Conservation (phyloP, 1,140 invertebrate species). For the Acyrthosiphon pisum region DNA sequence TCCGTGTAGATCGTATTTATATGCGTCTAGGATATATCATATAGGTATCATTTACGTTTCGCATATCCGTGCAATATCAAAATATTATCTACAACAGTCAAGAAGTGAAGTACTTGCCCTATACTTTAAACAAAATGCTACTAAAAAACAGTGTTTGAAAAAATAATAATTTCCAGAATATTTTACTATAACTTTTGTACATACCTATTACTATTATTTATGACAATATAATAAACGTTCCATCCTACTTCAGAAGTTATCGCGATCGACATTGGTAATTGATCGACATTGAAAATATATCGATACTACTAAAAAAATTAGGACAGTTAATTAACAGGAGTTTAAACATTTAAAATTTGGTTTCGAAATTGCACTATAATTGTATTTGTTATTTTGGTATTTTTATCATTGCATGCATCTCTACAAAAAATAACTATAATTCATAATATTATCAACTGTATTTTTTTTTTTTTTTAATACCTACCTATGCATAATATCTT, state of each 20-base stretch:
- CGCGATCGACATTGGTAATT: neutral
- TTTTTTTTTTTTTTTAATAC: too few species aligned
- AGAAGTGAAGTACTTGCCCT: neutral
- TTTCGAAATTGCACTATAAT: too few species aligned
- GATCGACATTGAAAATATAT: neutral
- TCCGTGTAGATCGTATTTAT: neutral
- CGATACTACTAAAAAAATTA: neutral
- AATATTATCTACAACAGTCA: neutral
- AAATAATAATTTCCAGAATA: neutral
- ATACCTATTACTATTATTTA: too few species aligned
- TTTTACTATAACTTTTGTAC: neutral
- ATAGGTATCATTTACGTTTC: neutral
- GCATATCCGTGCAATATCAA: neutral
- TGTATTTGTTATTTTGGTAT: too few species aligned
- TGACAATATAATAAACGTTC: too few species aligned
- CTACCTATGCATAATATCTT: too few species aligned
- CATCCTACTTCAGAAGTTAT: neutral
- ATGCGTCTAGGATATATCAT: neutral
- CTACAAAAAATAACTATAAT: too few species aligned
- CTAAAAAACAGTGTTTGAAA: neutral
- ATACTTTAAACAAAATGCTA: neutral
- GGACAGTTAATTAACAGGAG: neutral
- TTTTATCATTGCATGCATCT: too few species aligned
- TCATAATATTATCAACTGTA: too few species aligned
- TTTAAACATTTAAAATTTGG: too few species aligned